Conservation (phyloP, 1,140 invertebrate genomes). For the Caerostris extrusa region DNA sequence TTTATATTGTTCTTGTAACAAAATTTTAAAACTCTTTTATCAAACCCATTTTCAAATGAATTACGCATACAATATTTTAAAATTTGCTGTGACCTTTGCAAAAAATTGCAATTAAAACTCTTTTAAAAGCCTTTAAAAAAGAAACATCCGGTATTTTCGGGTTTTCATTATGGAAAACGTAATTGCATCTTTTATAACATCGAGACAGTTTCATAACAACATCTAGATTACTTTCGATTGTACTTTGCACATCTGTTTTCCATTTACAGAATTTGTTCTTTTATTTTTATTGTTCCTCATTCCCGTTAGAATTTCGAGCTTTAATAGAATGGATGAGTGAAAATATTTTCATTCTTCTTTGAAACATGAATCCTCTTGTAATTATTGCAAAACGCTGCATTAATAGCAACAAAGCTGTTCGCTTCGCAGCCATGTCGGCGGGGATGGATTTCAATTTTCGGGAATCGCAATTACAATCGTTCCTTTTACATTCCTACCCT, state of each 20-base stretch:
- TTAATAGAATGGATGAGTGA: not conserved
- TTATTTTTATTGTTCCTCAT: not conserved
- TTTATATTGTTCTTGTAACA: too few species aligned
- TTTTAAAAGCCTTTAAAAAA: not conserved
- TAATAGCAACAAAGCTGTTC: not conserved
- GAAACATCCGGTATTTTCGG: not conserved
- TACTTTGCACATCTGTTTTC: not conserved
- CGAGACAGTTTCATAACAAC: constrained; percentile 7
- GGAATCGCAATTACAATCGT: not conserved
- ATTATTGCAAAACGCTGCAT: not conserved
- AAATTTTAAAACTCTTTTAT: too few species aligned
- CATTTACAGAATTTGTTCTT: not conserved
- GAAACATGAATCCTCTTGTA: not conserved
- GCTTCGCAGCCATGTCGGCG: not conserved
- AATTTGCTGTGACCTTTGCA: not conserved
- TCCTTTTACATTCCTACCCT: not conserved
- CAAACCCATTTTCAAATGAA: too few species aligned
- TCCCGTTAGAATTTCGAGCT: too few species aligned
- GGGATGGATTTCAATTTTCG: not conserved
- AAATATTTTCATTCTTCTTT: not conserved
- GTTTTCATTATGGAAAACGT: not conserved
- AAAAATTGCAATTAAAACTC: not conserved
- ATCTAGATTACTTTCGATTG: constrained; percentile 14
- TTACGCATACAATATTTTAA: too few species aligned
- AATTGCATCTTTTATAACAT: constrained; percentile 5